A percentile compares a stretch with the other conserved stretches of the same genome.
Evolutionary conservation across 2,888 invertebrate genomes (phyloP).

Genomic region (Epistrophella euchroma): DNA sequence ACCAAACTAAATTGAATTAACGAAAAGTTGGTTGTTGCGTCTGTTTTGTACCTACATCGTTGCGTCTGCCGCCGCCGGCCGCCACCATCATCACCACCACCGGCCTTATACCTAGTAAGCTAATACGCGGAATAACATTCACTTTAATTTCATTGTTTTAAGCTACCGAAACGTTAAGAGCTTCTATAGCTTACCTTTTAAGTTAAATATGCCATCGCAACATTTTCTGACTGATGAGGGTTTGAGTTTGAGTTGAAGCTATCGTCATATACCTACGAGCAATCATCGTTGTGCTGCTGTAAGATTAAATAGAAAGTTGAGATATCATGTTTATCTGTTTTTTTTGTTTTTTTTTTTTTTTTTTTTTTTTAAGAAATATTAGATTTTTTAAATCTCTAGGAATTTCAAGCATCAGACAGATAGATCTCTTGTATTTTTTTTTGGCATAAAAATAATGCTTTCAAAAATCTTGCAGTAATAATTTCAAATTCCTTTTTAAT

Average conservation of each 20-base stretch:
- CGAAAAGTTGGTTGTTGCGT: conserved; percentile 1
- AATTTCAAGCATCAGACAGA: no score
- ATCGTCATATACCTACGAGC: neutral
- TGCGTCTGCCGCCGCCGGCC: neutral
- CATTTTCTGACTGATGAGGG: neutral
- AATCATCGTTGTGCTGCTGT: neutral
- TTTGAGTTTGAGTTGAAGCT: neutral
- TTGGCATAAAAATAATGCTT: no score
- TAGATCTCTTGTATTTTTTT: no score
- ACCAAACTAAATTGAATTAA: neutral
- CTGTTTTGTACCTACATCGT: neutral
- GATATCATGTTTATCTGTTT: neutral
- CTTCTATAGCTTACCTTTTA: conserved; percentile 22
- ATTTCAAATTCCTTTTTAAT: no score
- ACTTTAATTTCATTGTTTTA: conserved; percentile 71
- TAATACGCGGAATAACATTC: conserved; percentile 32
- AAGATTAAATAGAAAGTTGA: conserved; percentile 9
- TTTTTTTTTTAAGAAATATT: neutral
- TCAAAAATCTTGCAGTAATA: no score
- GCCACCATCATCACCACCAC: neutral
- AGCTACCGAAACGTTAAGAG: conserved; percentile 68
- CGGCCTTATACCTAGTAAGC: neutral
- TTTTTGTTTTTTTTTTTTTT: neutral
- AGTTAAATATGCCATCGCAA: neutral
- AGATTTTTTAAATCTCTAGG: no score